phyloP scores from a whole-genome alignment of 2,888 invertebrate species.

The Philopedon plagiatum region DNA sequence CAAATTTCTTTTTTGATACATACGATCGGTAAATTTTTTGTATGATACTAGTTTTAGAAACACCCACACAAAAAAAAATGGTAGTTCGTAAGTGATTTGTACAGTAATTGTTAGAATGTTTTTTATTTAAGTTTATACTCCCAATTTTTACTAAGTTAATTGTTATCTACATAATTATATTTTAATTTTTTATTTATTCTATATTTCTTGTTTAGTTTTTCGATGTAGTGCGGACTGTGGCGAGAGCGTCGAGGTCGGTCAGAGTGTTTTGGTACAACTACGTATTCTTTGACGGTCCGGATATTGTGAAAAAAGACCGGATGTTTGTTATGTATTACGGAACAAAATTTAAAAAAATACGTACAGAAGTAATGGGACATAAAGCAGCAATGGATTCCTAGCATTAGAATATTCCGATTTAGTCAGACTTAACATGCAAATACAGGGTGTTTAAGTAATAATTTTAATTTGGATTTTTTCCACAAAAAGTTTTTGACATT shows the following conservation, averaged over 20 bases:
- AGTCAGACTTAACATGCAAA: no score
- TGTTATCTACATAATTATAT: conserved; percentile 59
- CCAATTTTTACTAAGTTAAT: conserved; percentile 55
- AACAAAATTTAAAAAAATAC: no score
- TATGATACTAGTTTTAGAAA: conserved; percentile 10
- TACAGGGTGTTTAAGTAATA: no score
- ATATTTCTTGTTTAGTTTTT: conserved; percentile 49
- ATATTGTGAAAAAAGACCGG: no score
- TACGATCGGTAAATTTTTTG: conserved; percentile 11
- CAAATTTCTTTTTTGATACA: neutral
- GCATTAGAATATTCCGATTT: no score
- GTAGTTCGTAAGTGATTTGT: conserved; percentile 25
- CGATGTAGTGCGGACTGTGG: neutral
- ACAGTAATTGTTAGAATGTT: conserved; percentile 52
- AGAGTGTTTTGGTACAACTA: conserved; percentile 5
- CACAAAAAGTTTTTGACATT: no score
- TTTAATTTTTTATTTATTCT: conserved; percentile 60
- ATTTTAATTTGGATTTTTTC: no score
- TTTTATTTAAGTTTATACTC: conserved; percentile 60
- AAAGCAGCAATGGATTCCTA: no score
- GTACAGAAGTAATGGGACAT: no score
- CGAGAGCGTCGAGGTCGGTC: neutral
- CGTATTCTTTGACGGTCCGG: no score
- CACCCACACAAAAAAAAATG: conserved; percentile 2
- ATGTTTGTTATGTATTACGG: no score